phyloP scores from a whole-genome alignment of 2,797 vertebrate genomes.

The Pangasius mekongensis region DNA sequence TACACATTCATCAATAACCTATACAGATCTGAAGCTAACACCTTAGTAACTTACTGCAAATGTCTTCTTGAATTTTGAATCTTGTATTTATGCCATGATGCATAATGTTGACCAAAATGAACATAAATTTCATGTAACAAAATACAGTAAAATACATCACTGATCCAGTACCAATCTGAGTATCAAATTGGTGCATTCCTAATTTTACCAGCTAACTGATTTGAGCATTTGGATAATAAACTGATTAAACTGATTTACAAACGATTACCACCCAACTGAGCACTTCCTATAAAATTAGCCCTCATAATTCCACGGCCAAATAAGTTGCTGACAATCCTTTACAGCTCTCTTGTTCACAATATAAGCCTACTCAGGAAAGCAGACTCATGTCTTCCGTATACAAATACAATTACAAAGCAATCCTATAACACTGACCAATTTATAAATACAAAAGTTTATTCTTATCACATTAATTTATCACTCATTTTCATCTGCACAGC shows the following conservation, averaged over 20 bases:
- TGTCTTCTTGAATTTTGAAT: neutral
- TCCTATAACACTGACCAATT: neutral
- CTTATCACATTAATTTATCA: neutral
- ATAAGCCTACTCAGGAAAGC: neutral
- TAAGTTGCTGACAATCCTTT: neutral
- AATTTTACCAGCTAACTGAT: neutral
- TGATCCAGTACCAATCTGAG: neutral
- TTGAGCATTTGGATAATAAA: neutral
- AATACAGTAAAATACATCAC: neutral
- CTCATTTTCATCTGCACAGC: neutral
- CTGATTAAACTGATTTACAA: conserved; percentile 3
- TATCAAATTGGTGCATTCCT: neutral
- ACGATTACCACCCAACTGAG: neutral
- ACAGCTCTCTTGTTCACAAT: neutral
- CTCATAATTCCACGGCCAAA: neutral
- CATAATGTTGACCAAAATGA: neutral
- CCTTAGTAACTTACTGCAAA: neutral
- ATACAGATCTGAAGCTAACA: neutral
- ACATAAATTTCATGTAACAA: neutral
- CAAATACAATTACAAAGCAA: neutral
- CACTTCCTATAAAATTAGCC: neutral
- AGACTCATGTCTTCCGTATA: neutral
- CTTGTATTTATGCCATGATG: neutral
- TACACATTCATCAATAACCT: neutral
- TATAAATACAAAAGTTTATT: neutral